Percentiles rank a stretch among this genome's conserved stretches.
Conservation (phyloP, 2,797 vertebrate species). For the Ctenochaetus hawaiiensis region DNA sequence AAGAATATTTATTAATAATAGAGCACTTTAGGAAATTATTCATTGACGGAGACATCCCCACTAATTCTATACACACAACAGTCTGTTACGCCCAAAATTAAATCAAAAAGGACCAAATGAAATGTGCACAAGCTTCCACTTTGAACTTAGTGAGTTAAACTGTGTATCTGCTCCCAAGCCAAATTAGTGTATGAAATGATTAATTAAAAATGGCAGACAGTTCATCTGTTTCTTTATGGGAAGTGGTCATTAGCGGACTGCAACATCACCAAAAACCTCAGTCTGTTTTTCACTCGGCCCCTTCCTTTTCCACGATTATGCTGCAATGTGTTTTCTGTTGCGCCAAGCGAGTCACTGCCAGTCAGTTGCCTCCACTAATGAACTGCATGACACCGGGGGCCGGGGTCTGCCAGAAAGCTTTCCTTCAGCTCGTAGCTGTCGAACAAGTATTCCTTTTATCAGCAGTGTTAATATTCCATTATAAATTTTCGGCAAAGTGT, state of each 20-base stretch:
- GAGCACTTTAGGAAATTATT: constrained; percentile 21
- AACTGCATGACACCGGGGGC: constrained; percentile 11
- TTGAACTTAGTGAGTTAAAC: constrained; percentile 25
- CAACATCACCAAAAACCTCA: constrained; percentile 8
- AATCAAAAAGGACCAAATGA: constrained; percentile 23
- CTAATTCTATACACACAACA: constrained; percentile 13
- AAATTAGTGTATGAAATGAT: constrained; percentile 11
- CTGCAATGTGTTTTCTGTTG: constrained; percentile 37
- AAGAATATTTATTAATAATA: constrained; percentile 24
- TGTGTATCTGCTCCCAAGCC: constrained; percentile 21
- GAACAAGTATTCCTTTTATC: background rate
- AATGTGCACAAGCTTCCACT: constrained; percentile 18
- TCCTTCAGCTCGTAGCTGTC: background rate
- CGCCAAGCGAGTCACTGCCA: background rate
- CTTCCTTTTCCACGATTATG: constrained; percentile 23
- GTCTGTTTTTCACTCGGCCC: constrained; percentile 26
- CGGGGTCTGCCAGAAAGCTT: background rate
- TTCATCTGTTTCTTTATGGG: constrained; percentile 28
- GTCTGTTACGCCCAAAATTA: constrained; percentile 14
- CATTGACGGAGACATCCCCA: constrained; percentile 27
- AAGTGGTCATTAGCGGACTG: constrained; percentile 3
- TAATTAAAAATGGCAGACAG: constrained; percentile 25
- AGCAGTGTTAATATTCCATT: background rate
- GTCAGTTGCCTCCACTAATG: constrained; percentile 18
- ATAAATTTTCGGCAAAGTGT: background rate